Conservation (phyloP, 2,113 vertebrate species). For the Lathamus discolor region DNA sequence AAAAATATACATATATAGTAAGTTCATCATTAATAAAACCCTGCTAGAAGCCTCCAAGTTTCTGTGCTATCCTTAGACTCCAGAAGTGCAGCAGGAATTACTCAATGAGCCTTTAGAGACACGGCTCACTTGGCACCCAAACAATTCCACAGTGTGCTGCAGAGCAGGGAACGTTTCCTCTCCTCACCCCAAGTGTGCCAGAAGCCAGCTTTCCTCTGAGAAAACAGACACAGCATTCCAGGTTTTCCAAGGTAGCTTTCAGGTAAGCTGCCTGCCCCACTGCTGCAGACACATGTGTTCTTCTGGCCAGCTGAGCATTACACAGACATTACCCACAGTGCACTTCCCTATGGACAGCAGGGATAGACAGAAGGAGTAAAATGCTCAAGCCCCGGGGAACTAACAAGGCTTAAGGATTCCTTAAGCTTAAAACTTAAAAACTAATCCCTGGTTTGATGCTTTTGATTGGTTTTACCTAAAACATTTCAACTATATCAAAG, state of each 20-base stretch:
- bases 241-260: background rate
- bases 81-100: background rate
- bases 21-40: background rate
- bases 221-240: background rate
- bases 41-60: background rate
- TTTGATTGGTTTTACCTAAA: background rate
- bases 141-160: slow-evolving; percentile 12
- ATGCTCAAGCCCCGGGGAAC: background rate
- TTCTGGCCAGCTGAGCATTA: background rate
- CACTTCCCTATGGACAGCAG: background rate
- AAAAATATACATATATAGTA: accelerated
- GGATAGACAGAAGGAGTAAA: background rate
- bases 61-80: background rate
- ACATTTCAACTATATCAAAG: background rate
- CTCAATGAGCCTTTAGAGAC: slow-evolving; percentile 2
- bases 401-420: background rate
- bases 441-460: background rate
- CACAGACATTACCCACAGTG: background rate
- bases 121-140: background rate
- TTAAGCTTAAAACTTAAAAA: background rate
- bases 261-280: background rate
- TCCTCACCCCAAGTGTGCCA: background rate
- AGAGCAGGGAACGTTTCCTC: background rate
- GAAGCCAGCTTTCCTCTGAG: background rate
- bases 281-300: accelerated